Conservation (phyloP, 2,888 invertebrate genomes). For the Microctonus aethiopoides region DNA sequence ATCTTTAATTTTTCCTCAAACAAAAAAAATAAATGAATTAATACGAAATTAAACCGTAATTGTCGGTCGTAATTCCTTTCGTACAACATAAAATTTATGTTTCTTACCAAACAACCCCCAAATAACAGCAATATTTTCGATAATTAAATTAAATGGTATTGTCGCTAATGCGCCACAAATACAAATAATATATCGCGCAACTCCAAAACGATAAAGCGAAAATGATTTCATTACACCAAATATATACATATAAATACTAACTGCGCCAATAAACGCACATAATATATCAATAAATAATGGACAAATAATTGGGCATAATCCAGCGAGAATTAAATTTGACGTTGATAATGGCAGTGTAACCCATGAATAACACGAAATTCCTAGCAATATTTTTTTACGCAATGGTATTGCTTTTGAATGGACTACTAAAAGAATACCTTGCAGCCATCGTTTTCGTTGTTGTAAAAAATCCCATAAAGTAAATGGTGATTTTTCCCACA, state of each 20-base stretch:
- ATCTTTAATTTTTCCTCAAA: too few species aligned
- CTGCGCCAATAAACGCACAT: constrained; percentile 91
- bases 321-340: constrained; percentile 87
- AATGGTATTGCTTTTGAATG: constrained; percentile 87
- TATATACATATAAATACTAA: constrained; percentile 97
- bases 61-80: constrained; percentile 84
- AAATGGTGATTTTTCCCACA: constrained; percentile 99
- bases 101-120: constrained; percentile 96
- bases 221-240: constrained; percentile 98
- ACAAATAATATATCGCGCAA: constrained; percentile 81
- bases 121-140: constrained; percentile 94
- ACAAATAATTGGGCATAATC: constrained; percentile 88
- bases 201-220: constrained; percentile 86
- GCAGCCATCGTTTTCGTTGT: constrained; percentile 96
- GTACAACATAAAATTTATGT: constrained; percentile 96
- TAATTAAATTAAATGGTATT: constrained; percentile 92
- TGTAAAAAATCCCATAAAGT: constrained; percentile 95
- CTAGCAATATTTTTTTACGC: constrained; percentile 82
- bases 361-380: constrained; percentile 95
- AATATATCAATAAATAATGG: constrained; percentile 85
- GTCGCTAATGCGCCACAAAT: constrained; percentile 88
- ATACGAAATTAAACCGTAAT: constrained; percentile 60
- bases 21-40: too few species aligned
- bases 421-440: constrained; percentile 89
- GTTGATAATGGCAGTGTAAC: constrained; percentile 93